Conservation (phyloP, 2,113 vertebrate species). For the Furnarius figulus region DNA sequence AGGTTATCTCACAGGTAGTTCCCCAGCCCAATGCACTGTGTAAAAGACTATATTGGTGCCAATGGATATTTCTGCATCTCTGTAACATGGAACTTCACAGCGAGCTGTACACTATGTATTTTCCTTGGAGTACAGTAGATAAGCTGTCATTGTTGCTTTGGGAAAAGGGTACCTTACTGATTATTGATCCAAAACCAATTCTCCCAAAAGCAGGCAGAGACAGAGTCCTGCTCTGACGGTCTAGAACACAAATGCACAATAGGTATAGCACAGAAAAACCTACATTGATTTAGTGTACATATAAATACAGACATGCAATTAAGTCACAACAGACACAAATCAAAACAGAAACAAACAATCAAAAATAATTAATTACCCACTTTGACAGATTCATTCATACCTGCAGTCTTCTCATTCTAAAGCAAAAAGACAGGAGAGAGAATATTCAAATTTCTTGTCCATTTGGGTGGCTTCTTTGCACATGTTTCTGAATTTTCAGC, state of each 20-base stretch:
- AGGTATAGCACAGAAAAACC: not conserved
- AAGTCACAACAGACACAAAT: conserved; percentile 57
- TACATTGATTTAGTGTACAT: not conserved
- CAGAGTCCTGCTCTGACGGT: conserved; percentile 9
- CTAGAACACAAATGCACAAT: conserved; percentile 48
- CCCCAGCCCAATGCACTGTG: not conserved
- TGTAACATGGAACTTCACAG: conserved; percentile 7
- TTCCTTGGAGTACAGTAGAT: not conserved
- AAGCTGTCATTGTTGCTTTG: conserved; percentile 35
- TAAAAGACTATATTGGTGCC: not conserved
- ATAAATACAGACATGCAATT: conserved; percentile 40
- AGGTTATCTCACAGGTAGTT: not conserved
- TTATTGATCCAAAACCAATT: conserved; percentile 42
- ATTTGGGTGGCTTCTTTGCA: conserved; percentile 72
- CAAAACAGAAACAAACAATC: conserved; percentile 28
- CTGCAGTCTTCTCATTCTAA: conserved; percentile 71
- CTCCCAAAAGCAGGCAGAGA: conserved; percentile 32
- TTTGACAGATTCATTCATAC: conserved; percentile 70
- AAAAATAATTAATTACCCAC: conserved; percentile 63
- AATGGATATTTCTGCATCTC: not conserved
- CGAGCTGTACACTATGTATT: conserved; percentile 8
- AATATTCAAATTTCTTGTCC: conserved; percentile 64
- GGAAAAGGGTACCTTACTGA: conserved; percentile 30
- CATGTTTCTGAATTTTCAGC: conserved; percentile 78
- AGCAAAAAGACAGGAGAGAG: conserved; percentile 46